Evolutionary conservation across 2,113 vertebrate genomes (phyloP).

Genomic region (Trinectes maculatus): DNA sequence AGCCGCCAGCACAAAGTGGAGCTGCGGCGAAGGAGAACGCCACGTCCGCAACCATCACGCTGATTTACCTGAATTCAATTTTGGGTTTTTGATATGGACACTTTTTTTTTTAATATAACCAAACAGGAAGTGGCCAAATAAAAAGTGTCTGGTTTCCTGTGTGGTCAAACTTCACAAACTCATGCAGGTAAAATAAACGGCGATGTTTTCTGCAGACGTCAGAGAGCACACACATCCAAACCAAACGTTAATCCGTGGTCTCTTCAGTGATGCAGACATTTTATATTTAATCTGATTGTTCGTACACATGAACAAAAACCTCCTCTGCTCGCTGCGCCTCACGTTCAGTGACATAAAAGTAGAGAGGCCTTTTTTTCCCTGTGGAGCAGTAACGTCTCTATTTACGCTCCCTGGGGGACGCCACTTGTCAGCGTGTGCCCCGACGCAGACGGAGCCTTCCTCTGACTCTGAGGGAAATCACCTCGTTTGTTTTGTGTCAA

Average conservation of each 20-base stretch:
- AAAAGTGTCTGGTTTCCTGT: constrained; percentile 13
- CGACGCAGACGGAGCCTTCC: constrained; percentile 59
- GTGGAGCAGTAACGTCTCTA: constrained; percentile 75
- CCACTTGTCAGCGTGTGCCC: constrained; percentile 67
- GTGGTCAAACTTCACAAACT: background rate
- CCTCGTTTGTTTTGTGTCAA: constrained; percentile 78
- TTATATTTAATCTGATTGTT: no score
- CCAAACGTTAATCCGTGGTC: no score
- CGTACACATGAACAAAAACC: no score
- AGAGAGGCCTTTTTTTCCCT: constrained; percentile 58
- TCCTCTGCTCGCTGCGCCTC: constrained; percentile 15
- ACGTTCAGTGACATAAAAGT: constrained; percentile 69
- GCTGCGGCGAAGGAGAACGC: constrained; percentile 13
- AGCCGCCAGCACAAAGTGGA: constrained; percentile 33
- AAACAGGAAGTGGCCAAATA: constrained; percentile 6
- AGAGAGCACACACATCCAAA: no score
- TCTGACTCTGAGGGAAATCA: constrained; percentile 68
- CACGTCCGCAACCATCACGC: constrained; percentile 1
- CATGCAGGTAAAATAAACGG: background rate
- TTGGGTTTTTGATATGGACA: background rate
- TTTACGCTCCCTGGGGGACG: constrained; percentile 72
- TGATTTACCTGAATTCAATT: constrained; percentile 31
- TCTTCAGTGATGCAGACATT: no score
- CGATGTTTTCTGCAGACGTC: no score
- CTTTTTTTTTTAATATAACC: no score